Evolutionary conservation across 2,888 invertebrate genomes (phyloP), one percentile per base, ranked within the genome.

Genomic region (Nebria brevicollis): DNA sequence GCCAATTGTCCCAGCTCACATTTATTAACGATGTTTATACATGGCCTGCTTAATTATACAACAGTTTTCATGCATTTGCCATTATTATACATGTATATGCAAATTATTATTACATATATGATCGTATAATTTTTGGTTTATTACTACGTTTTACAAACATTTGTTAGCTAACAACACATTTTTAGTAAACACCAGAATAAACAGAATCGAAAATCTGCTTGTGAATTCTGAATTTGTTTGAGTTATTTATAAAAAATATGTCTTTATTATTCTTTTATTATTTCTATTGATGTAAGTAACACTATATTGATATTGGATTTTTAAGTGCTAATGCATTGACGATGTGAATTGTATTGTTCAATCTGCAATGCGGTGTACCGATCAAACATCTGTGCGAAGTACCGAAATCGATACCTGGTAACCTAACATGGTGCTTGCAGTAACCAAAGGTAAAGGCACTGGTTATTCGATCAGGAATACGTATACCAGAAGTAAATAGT

Each of bases 21-120:
- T 73, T 73, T 41, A 73, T 73, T 73, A 73, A 41, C 43, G 42
- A 73, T 73, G 73, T 73, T 73, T 73, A 42, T 73, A 73, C 73
- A 73, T 13, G 73, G 20, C 26, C 43, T 42, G 15, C 34, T 73
- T 73, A 73, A 73, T 73, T 73, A 73, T 73, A 41, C 73, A 73
- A 34, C 43, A 41, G 43, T 73, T 73, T 42, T 43, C 34, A 54
- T 54, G 13, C 54, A 54, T 54, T 54, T 54, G 8, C 8, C 54
- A 54, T 54, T 54, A 34, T 34, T 34, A 34, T 34, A 34, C 34
- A 34, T 34, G 34, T 34, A 34, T 34, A 34, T 34, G 54, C 11
- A 54, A 54, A 54, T 54, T 54, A 54, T 54, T 54, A 13, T 54
- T 54, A 54, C 54, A 13, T 54, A 54, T 43, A 43, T 43, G 43